These are phyloP conservation scores for Dendrocincla tyrannina DNA, from an alignment of 2,797 vertebrate genomes.

Conservation along the genomic window DNA sequence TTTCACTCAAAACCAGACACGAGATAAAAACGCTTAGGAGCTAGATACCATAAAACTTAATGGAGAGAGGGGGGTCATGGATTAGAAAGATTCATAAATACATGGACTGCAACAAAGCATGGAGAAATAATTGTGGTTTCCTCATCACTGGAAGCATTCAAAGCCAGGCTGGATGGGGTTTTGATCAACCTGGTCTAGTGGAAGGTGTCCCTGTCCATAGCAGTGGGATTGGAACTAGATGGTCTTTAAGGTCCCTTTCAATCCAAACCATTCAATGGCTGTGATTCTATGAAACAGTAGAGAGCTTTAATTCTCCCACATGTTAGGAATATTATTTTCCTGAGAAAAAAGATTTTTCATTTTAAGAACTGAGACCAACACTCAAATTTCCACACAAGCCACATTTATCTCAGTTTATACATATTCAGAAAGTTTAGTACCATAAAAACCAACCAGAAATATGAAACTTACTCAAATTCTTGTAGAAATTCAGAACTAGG, in stretches of 20 bases:
- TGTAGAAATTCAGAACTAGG: neutral
- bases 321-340: neutral
- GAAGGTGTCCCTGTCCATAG: neutral
- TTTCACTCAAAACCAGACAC: neutral
- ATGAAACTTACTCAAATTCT: neutral
- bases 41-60: neutral
- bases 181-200: neutral
- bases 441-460: neutral
- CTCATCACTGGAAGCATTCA: neutral
- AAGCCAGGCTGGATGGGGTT: neutral
- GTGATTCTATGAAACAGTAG: neutral
- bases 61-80: neutral
- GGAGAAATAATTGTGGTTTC: neutral
- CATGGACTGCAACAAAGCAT: neutral
- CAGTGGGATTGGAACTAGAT: neutral
- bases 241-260: neutral
- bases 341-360: neutral
- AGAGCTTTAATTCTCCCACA: neutral
- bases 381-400: neutral
- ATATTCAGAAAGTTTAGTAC: neutral
- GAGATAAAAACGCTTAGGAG: neutral
- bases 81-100: neutral
- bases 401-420: neutral
- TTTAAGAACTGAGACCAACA: neutral
- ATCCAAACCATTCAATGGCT: neutral